Base-by-base conservation (phyloP, 2,797 vertebrate genomes). In the Glossophaga mutica region DNA sequence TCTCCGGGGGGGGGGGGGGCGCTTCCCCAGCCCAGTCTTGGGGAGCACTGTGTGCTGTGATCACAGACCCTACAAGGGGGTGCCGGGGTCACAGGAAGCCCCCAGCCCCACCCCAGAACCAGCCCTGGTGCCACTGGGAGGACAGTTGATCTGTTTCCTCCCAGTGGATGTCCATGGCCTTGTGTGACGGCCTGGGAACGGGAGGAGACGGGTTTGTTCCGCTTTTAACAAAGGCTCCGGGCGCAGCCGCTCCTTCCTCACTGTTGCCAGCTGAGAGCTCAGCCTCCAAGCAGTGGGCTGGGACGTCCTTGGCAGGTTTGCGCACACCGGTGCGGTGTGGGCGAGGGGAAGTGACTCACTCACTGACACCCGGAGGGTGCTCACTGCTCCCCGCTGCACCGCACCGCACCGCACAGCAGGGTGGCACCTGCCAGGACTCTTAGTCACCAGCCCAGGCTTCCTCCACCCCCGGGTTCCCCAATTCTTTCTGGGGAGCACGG, bases 151-250 rank as follows among this genome's bases (percentile, higher is more conserved):
- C n/a, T 68, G 9, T 34, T 68, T 14, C 11, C 68, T n/a, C 37
- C 22, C 9, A 0, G 4, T 24, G 37, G 5, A 22, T 2, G 1
- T 42, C 5, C 5, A 26, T 9, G 68, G 37, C 68, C 37, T 39
- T 24, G 9, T 12, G 9, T 12, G 10, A 3, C 6, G 37, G 10
- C 22, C 37, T 15, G 21, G n/a, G 37, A 10, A 22, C 68, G 6
- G 37, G 12, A 42, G 68, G 37, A 26, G 26, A 70, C 37, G 21
- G 24, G 22, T 70, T 3, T 24, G 68, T 24, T 37, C 37, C 6
- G 37, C 21, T 70, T 70, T 39, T 24, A 39, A 14, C 11, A 24
- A 12, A 70, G 34, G 68, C 21, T 70, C 21, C 6, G 37, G 21
- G 39, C 22, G 10, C 26, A 39, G 21, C 8, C 11, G 9, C 26